A percentile compares a stretch with the other conserved stretches of the same genome.
Conservation (phyloP, 2,797 vertebrate species). For the Saguinus oedipus region DNA sequence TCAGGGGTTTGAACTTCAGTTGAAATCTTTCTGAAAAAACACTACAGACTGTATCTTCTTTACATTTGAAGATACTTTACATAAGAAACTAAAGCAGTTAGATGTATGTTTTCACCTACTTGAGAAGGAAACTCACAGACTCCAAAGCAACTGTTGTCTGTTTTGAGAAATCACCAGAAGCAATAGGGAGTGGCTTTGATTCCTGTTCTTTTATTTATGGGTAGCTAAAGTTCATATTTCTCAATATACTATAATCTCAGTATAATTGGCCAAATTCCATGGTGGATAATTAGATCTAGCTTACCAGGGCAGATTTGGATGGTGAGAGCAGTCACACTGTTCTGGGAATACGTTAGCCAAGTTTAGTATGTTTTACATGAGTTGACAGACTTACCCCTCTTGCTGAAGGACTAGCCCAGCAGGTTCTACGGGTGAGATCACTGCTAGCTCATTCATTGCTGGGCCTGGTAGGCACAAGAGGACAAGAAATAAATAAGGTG, state of each 20-base stretch:
- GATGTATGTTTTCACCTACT: background rate
- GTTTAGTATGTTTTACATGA: conserved; percentile 47
- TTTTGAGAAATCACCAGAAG: conserved; percentile 50
- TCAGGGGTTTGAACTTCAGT: conserved; percentile 21
- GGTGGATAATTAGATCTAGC: conserved; percentile 46
- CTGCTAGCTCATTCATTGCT: conserved; percentile 1
- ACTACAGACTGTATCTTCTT: background rate
- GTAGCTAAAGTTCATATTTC: conserved; percentile 70
- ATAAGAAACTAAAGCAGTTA: background rate
- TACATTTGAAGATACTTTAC: background rate
- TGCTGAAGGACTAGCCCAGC: conserved; percentile 49
- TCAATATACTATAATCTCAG: conserved; percentile 63
- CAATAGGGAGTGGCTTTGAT: conserved; percentile 42
- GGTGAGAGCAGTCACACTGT: background rate
- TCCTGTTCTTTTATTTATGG: conserved; percentile 57
- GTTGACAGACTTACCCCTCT: conserved; percentile 35
- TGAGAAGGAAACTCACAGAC: conserved; percentile 41
- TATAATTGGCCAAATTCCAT: conserved; percentile 57
- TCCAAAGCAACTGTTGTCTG: conserved; percentile 41
- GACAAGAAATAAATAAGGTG: conserved; percentile 12
- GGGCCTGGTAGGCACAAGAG: conserved; percentile 26
- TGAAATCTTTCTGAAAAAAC: conserved; percentile 25
- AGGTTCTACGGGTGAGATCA: conserved; percentile 67
- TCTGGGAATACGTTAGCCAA: conserved; percentile 51
- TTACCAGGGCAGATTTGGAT: conserved; percentile 20